These are phyloP conservation scores for Calidris pugnax DNA, from an alignment of 2,113 vertebrate species.

Conservation along the genomic window DNA sequence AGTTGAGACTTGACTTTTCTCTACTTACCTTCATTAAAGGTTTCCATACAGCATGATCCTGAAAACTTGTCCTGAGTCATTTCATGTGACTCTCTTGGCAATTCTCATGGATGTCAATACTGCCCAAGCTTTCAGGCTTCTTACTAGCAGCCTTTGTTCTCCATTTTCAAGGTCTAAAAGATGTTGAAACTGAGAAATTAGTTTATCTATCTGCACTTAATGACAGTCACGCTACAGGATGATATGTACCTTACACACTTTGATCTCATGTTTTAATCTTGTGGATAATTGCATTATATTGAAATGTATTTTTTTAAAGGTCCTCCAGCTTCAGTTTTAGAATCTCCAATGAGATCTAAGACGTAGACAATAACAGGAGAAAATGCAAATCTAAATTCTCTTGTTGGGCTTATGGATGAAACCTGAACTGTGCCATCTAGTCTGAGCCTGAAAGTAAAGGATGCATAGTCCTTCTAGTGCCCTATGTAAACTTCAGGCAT, in stretches of 20 bases:
- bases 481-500: background rate
- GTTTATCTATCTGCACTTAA: background rate
- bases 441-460: background rate
- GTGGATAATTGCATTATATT: background rate
- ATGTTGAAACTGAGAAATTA: background rate
- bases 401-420: background rate
- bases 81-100: background rate
- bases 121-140: background rate
- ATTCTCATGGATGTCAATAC: background rate
- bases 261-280: background rate
- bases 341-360: background rate
- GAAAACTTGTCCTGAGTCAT: slow-evolving; percentile 95
- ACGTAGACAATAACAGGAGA: background rate
- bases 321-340: background rate
- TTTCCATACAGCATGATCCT: slow-evolving; percentile 98
- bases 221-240: background rate
- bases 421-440: background rate
- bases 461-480: background rate
- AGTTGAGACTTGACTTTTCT: background rate
- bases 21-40: slow-evolving; percentile 95
- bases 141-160: background rate
- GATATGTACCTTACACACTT: background rate
- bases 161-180: background rate
- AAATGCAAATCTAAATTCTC: background rate
- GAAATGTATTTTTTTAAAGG: background rate